Percentiles rank a stretch among this genome's conserved stretches.
Evolutionary conservation across 2,888 invertebrate species (phyloP).

Genomic region (Agrotis puta): DNA sequence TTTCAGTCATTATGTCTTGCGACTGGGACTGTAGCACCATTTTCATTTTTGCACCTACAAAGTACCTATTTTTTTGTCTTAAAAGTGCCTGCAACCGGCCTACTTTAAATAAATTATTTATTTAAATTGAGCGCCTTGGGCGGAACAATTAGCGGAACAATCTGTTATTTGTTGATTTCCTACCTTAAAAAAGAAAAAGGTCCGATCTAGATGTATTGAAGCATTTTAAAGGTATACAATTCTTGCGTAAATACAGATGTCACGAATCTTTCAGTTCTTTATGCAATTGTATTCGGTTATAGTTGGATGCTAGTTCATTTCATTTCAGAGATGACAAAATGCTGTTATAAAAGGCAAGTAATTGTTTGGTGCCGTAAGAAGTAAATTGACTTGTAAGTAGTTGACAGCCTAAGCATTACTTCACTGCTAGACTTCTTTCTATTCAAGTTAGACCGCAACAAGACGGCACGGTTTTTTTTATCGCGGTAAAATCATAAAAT

Average conservation of each 20-base stretch:
- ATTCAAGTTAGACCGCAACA: neutral
- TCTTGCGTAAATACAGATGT: neutral
- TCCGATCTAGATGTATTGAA: conserved; percentile 4
- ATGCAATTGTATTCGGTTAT: conserved; percentile 17
- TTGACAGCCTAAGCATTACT: neutral
- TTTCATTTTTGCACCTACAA: no score
- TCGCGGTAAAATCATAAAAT: no score
- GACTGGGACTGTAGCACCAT: no score
- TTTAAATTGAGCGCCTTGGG: no score
- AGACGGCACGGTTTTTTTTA: no score
- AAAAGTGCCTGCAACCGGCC: no score
- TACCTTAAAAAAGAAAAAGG: neutral
- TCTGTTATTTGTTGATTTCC: no score
- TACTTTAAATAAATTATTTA: no score
- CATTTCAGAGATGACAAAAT: conserved; percentile 25
- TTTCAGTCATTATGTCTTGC: no score
- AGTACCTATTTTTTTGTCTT: no score
- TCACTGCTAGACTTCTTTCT: neutral
- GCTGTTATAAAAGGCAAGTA: conserved; percentile 18
- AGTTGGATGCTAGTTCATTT: conserved; percentile 18
- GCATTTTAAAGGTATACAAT: conserved; percentile 16
- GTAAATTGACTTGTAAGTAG: conserved; percentile 1
- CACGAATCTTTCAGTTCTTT: conserved; percentile 6
- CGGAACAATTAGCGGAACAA: no score
- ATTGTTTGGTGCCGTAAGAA: conserved; percentile 19